phyloP scores from a whole-genome alignment of 1,140 invertebrate genomes.

The Eurosta solidaginis region DNA sequence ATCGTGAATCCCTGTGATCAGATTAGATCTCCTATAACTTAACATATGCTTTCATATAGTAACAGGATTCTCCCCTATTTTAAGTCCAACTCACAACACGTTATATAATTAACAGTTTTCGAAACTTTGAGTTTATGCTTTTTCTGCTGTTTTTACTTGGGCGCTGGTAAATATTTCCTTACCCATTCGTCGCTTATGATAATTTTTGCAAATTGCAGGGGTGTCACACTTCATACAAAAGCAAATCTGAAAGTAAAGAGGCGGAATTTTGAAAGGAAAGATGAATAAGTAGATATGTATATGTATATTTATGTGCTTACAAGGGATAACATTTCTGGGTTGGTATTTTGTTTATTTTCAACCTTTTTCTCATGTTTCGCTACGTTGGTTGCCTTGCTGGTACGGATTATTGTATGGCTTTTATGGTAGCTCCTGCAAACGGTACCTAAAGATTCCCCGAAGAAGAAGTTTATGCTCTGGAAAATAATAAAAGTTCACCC shows the following conservation, averaged over 20 bases:
- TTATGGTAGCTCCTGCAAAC: not conserved
- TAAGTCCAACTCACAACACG: too few species aligned
- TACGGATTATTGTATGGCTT: not conserved
- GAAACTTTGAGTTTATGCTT: too few species aligned
- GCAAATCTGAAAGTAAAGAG: not conserved
- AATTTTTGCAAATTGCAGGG: conserved; percentile 19
- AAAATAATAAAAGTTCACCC: not conserved
- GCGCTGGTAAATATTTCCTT: conserved; percentile 21
- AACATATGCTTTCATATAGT: too few species aligned
- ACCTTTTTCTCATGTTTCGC: not conserved
- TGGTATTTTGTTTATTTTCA: not conserved
- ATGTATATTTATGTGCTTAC: not conserved
- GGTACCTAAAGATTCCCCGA: conserved; percentile 18
- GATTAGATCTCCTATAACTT: too few species aligned
- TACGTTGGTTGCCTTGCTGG: not conserved
- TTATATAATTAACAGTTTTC: too few species aligned
- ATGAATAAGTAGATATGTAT: too few species aligned
- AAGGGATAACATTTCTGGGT: not conserved
- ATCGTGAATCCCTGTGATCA: too few species aligned
- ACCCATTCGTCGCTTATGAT: conserved; percentile 13
- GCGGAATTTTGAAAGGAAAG: not conserved
- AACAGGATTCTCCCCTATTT: too few species aligned
- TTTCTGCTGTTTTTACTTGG: conserved; percentile 19
- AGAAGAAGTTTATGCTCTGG: not conserved
- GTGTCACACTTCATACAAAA: not conserved